Base-by-base conservation (phyloP, 2,797 vertebrate genomes). In the Tenualosa thibaudeaui region DNA sequence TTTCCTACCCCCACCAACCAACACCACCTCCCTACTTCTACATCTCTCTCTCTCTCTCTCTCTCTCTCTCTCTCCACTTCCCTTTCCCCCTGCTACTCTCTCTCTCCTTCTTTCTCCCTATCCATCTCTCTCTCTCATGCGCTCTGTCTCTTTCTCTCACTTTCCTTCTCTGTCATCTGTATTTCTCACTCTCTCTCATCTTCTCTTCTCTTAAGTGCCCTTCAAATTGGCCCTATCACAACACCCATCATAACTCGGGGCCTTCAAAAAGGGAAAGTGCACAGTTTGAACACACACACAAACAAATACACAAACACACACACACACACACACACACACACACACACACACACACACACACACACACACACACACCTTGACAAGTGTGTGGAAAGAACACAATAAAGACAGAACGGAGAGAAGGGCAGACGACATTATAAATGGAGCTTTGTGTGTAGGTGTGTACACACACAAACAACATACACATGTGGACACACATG, bases 181-280 rank as follows among this genome's bases (percentile, higher is more conserved):
- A 40, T 84, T 58, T 60, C 60, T 84, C n/a, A 1, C 58, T n/a
- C 31, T 43, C 71, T 86, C 71, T 86, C 71, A 87, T 86, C 83
- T 90, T 91, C 89, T 84, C 90, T 90, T 92, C 89, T 83, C 88
- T 85, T 60, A 88, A 90, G 89, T 91, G 90, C 43, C 62, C 89
- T 75, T 51, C 62, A 90, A 92, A 92, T 92, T 90, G 84, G 88
- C 62, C 84, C 90, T 87, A 93, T 93, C 93, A 94, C 92, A 91
- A 91, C 89, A 90, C 89, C 90, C 84, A 93, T 93, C 92, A 92
- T 87, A 88, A 89, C 88, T 82, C 24, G 65, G 37, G 31, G 31
- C 68, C 37, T 37, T 19, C 37, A 43, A 40, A 5, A 40, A 75
- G 31, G 15, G 31, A 40, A 75, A 40, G 17, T 22, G 19, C 17